Evolutionary conservation across 2,113 vertebrate genomes (phyloP).

Genomic region (Garra rufa): DNA sequence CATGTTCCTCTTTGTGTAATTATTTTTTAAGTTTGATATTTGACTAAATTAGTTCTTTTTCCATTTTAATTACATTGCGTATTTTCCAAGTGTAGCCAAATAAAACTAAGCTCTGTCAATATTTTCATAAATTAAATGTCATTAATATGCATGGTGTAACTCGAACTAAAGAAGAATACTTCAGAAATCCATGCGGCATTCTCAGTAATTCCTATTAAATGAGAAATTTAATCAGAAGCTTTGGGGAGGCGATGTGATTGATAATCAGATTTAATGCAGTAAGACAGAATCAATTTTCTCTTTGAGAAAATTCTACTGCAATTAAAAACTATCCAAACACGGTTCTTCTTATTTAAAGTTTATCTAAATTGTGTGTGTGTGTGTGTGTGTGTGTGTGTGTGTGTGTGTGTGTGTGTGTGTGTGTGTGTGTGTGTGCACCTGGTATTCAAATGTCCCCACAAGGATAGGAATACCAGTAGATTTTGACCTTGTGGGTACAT

Average conservation of each 20-base stretch:
- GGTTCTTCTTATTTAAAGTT: constrained; percentile 4
- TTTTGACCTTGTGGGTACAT: too few species aligned
- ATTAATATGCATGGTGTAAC: constrained; percentile 5
- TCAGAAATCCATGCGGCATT: background rate
- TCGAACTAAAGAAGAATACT: constrained; percentile 5
- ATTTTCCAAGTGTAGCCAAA: background rate
- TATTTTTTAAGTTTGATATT: constrained; percentile 16
- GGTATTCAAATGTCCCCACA: too few species aligned
- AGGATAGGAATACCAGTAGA: too few species aligned
- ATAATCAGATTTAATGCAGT: constrained; percentile 10
- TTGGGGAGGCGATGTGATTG: background rate
- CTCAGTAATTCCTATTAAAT: constrained; percentile 35
- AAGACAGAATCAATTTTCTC: constrained; percentile 15
- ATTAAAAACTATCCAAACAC: background rate
- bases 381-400: too few species aligned
- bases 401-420: too few species aligned
- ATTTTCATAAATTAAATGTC: constrained; percentile 13
- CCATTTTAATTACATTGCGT: background rate
- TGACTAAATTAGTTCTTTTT: background rate
- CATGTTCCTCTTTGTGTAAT: background rate
- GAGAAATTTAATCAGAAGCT: constrained; percentile 29
- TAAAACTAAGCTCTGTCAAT: constrained; percentile 15
- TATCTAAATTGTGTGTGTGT: background rate
- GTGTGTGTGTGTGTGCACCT: too few species aligned
- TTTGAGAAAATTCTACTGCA: constrained; percentile 1